phyloP scores from a whole-genome alignment of 2,888 invertebrate genomes.

The Tetranychus truncatus region DNA sequence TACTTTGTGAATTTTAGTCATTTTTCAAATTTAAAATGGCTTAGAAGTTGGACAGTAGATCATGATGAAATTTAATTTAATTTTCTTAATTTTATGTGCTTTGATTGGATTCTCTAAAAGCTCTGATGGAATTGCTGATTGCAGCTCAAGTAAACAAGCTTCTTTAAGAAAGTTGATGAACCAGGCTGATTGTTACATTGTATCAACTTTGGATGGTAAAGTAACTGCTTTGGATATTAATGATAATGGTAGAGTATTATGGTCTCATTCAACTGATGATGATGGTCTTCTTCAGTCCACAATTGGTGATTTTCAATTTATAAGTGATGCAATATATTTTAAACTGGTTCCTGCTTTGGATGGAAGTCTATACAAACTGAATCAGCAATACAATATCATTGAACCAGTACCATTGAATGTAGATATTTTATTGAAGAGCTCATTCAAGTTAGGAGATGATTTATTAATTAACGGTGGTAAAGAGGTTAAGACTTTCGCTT shows the following conservation, averaged over 20 bases:
- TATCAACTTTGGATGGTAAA: conserved; percentile 76
- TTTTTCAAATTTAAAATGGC: no score
- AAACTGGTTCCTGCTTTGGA: conserved; percentile 78
- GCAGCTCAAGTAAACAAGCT: neutral
- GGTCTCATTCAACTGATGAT: conserved; percentile 55
- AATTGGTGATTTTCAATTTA: conserved; percentile 66
- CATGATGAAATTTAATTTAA: neutral
- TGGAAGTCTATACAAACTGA: conserved; percentile 76
- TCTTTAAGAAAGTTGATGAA: conserved; percentile 8
- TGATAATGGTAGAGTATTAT: conserved; percentile 43
- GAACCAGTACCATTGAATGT: conserved; percentile 71
- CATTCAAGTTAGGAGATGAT: conserved; percentile 50
- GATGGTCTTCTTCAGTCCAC: conserved; percentile 64
- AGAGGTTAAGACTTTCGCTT: conserved; percentile 63
- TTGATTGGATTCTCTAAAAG: neutral
- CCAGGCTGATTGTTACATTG: conserved; percentile 34
- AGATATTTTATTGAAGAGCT: conserved; percentile 58
- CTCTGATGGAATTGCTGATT: neutral
- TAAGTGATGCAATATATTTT: conserved; percentile 63
- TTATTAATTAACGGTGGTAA: conserved; percentile 48
- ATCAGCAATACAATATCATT: conserved; percentile 51
- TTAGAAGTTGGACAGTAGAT: no score
- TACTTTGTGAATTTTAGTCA: no score
- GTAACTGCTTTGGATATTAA: conserved; percentile 58
- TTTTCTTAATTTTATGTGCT: neutral